Evolutionary conservation across 2,888 invertebrate genomes (phyloP), one percentile per base, ranked within the genome.

Genomic region (Dryocosmus kuriphilus): DNA sequence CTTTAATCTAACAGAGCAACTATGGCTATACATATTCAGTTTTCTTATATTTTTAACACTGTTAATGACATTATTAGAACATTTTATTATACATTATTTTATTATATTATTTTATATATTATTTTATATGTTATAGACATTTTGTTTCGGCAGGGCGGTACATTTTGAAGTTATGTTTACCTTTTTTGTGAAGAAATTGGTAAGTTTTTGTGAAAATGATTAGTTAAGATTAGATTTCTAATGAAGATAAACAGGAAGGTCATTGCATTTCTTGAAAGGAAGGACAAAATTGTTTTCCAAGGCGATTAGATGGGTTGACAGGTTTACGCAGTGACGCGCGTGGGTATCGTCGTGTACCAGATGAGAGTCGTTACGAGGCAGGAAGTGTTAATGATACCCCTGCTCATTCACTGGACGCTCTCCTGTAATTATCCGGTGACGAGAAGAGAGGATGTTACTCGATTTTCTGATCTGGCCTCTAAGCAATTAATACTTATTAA

Each of bases 321-420:
- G 87, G 87, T 89, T 90, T 89, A 90, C 86, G 85, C 83, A 83
- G 85, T 85, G 86, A 88, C 88, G 85, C 86, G 87, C 84, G 85
- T 85, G 83, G 82, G 85, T 87, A 86, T 86, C 86, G 85, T 88
- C 87, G 85, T 87, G 87, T 86, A 88, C 86, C 87, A 87, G 90
- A 88, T 87, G 89, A 90, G 90, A 89, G 89, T 90, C 88, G 90
- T 90, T 90, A 90, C 86, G 89, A 88, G 88, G 87, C 90, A 90
- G 90, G 90, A 90, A 90, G 90, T 90, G 90, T 90, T 90, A 90
- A 90, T 90, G 90, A 90, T 90, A 90, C 89, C 90, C 89, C 88
- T 89, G 89, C 86, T 90, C 88, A 90, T 90, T 90, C 90, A 88
- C 86, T 89, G 89, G 85, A 86, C 88, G 86, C 87, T 88, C 89